These are phyloP conservation scores for Himalopsyche japonica DNA, from an alignment of 2,888 invertebrate genomes.

Conservation along the genomic window DNA sequence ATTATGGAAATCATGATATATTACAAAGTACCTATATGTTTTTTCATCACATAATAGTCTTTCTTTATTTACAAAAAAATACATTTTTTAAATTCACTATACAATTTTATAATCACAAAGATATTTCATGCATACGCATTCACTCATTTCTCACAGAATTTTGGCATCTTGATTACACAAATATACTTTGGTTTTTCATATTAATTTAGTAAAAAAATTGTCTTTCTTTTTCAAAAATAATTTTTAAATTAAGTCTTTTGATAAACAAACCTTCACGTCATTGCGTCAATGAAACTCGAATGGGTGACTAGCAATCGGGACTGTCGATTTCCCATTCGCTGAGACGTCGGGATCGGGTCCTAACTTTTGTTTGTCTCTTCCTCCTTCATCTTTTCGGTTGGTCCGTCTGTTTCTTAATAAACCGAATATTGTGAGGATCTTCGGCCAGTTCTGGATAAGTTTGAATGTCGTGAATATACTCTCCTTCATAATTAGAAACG, in stretches of 20 bases:
- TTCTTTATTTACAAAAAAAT: slow-evolving; percentile 33
- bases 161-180: slow-evolving; percentile 67
- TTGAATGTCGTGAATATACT: slow-evolving; percentile 88
- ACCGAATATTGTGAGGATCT: slow-evolving; percentile 93
- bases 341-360: slow-evolving; percentile 44
- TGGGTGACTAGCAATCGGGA: slow-evolving; percentile 41
- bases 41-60: slow-evolving; percentile 35
- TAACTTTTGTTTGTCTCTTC: slow-evolving; percentile 61
- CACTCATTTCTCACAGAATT: slow-evolving; percentile 44
- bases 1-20: slow-evolving; percentile 18
- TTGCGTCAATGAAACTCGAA: slow-evolving; percentile 20
- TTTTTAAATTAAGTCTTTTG: slow-evolving; percentile 42
- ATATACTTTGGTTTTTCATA: slow-evolving; percentile 65
- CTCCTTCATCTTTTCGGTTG: slow-evolving; percentile 73
- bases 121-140: slow-evolving; percentile 36
- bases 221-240: slow-evolving; percentile 50
- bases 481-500: slow-evolving; percentile 84
- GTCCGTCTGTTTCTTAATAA: slow-evolving; percentile 78
- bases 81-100: slow-evolving; percentile 40
- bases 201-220: slow-evolving; percentile 56
- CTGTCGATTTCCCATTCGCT: slow-evolving; percentile 34
- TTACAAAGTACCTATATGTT: slow-evolving; percentile 20
- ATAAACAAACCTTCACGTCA: slow-evolving; percentile 39
- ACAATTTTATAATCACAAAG: slow-evolving; percentile 39
- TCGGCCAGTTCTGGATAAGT: slow-evolving; percentile 92